These are phyloP conservation scores for Heterohyrax brucei DNA, from an alignment of 2,797 vertebrate genomes.

Conservation along the genomic window DNA sequence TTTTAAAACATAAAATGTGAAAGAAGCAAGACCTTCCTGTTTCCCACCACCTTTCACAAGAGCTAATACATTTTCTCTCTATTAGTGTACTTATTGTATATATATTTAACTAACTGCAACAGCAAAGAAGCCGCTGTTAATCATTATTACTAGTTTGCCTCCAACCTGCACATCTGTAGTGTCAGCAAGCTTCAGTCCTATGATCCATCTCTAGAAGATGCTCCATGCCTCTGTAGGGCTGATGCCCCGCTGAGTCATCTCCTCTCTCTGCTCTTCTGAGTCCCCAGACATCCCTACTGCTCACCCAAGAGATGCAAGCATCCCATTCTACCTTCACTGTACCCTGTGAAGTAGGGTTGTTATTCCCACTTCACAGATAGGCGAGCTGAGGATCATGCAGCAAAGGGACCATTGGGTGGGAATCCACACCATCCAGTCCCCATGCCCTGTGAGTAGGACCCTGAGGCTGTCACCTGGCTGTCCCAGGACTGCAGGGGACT, in stretches of 20 bases:
- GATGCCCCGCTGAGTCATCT: background rate
- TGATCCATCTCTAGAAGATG: background rate
- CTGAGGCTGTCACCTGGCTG: constrained; percentile 67
- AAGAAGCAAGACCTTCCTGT: background rate
- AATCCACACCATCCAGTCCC: background rate
- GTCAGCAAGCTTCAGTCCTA: background rate
- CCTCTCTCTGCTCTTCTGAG: background rate
- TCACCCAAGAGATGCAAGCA: background rate
- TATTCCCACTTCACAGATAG: background rate
- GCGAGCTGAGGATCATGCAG: background rate
- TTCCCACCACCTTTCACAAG: background rate
- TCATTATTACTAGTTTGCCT: background rate
- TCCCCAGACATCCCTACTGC: background rate
- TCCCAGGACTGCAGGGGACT: constrained; percentile 45
- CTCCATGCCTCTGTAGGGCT: background rate
- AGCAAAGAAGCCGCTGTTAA: background rate
- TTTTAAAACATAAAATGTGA: background rate
- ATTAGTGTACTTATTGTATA: background rate
- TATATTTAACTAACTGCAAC: background rate
- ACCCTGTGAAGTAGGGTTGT: background rate
- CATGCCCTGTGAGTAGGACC: rapidly evolving
- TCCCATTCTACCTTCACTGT: background rate
- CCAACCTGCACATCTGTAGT: background rate
- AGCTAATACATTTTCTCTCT: background rate
- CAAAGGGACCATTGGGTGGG: background rate